Base-by-base conservation (phyloP, 2,113 vertebrate genomes). In the Anthoscopus minutus region DNA sequence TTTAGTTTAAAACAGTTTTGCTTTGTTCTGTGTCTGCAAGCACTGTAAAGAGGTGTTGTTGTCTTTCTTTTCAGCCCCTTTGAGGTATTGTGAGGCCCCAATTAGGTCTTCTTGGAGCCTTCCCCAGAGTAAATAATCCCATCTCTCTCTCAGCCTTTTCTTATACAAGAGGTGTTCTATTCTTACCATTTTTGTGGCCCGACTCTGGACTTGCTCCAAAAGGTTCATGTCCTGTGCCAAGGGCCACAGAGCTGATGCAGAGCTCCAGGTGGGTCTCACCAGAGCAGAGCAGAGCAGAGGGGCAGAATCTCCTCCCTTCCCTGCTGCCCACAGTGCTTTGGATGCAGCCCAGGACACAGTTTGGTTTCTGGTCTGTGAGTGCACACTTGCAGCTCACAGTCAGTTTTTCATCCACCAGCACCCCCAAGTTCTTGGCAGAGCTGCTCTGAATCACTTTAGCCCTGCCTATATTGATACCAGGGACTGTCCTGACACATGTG, bases 41-140 rank as follows among this genome's bases (percentile, higher is more conserved):
- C 11, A 15, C 14, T 61, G 7, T 15, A 51, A 61, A 45, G 30
- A 48, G 25, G 13, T 42, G 30, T 51, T 1, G 0, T 12, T 0
- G 0, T 60, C 64, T 65, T 50, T 60, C 20, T 57, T 37, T 35
- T 11, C 45, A 44, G 13, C 28, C 18, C 15, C 28, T 23, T 88
- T 80, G 38, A 56, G 18, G 37, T 65, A 17, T 2, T 35, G 13
- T 28, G 33, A 60, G 22, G 11, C 20, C 4, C 1, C 21, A 14
- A 0, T 54, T 28, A 44, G 23, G 9, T 70, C 35, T 61, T 25
- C 47, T 73, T 17, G 4, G 11, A 50, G 28, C 40, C 5, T 81
- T 22, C 28, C 33, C 18, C 45, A 50, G 28, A 19, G 35, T 53
- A 13, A 64, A 17, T 13, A 64, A 31, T 13, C 6, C 27, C 24